Percentiles rank a stretch among this genome's conserved stretches.
phyloP scores from a whole-genome alignment of 2,113 vertebrate species.

The Procavia capensis region DNA sequence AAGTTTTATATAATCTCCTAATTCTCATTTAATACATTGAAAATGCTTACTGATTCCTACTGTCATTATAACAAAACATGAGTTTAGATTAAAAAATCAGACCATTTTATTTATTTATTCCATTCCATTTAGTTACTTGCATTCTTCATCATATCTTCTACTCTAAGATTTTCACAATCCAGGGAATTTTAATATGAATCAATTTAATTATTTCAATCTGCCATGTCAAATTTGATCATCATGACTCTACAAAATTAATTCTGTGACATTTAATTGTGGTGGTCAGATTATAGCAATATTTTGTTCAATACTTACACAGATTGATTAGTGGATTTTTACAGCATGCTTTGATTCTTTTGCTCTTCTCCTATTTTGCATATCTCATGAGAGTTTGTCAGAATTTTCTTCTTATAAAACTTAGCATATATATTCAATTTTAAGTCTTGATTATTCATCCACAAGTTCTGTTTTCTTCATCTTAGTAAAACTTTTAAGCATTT shows the following conservation, averaged over 20 bases:
- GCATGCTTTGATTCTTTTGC: neutral
- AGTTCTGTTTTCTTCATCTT: constrained; percentile 30
- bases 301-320: neutral
- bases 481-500: neutral
- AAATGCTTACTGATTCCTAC: neutral
- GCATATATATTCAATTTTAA: neutral
- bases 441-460: neutral
- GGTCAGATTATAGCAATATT: constrained; percentile 9
- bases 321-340: constrained; percentile 35
- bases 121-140: neutral
- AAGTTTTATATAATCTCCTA: neutral
- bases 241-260: neutral
- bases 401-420: constrained; percentile 43
- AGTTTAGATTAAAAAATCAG: neutral
- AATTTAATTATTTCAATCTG: constrained; percentile 13
- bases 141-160: neutral
- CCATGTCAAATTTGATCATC: neutral
- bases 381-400: neutral
- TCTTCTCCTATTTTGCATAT: neutral
- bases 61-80: neutral
- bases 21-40: neutral
- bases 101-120: neutral
- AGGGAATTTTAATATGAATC: constrained; percentile 41
- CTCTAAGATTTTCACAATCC: neutral
- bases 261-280: neutral